Evolutionary conservation across 2,888 invertebrate species (phyloP).

Genomic region (Polyommatus icarus): DNA sequence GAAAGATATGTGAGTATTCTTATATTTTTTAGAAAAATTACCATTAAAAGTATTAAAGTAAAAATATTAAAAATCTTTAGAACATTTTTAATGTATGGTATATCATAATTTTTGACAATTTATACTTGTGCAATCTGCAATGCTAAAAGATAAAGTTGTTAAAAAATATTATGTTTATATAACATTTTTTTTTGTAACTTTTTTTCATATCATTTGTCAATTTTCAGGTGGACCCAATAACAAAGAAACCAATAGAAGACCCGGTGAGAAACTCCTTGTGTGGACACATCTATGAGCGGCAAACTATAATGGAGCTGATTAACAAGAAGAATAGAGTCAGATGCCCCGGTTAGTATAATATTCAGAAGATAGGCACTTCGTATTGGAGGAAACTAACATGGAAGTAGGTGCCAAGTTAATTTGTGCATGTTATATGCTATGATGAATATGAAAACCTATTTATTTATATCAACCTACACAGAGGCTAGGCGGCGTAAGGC

Average conservation of each 20-base stretch:
- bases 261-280: conserved; percentile 74
- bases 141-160: too few relatives aligned
- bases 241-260: conserved; percentile 69
- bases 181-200: neutral
- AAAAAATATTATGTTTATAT: too few relatives aligned
- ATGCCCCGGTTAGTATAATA: conserved; percentile 61
- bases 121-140: too few relatives aligned
- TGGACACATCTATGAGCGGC: conserved; percentile 73
- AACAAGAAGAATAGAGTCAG: conserved; percentile 56
- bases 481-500: too few relatives aligned
- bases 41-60: neutral
- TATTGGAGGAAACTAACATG: too few relatives aligned
- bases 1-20: conserved; percentile 60
- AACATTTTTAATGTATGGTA: too few relatives aligned
- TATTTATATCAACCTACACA: too few relatives aligned
- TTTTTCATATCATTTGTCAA: neutral
- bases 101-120: too few relatives aligned
- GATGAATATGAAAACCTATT: too few relatives aligned
- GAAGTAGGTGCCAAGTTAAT: too few relatives aligned
- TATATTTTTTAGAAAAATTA: conserved; percentile 14
- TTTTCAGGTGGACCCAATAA: conserved; percentile 74
- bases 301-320: conserved; percentile 66
- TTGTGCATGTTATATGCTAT: too few relatives aligned
- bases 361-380: too few relatives aligned
- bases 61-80: neutral